Evolutionary conservation across 2,113 vertebrate genomes (phyloP).

Genomic region (Saguinus imperator): DNA sequence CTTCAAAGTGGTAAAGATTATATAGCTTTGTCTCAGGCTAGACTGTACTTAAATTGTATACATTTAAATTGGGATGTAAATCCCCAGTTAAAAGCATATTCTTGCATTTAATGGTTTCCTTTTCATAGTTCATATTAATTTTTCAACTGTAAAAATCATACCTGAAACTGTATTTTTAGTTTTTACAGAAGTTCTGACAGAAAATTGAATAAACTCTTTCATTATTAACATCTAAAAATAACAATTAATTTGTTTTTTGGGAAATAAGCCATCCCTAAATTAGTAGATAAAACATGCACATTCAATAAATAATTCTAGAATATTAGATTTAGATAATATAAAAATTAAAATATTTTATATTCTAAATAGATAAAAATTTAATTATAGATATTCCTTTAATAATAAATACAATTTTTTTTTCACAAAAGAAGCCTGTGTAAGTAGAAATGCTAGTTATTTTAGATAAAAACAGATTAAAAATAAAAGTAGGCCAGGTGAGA

Average conservation of each 20-base stretch:
- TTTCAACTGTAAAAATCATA: constrained; percentile 28
- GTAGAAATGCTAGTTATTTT: constrained; percentile 1
- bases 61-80: constrained; percentile 23
- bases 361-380: constrained; percentile 30
- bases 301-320: constrained; percentile 8
- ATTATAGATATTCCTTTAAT: neutral
- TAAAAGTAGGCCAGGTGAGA: neutral
- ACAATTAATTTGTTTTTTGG: neutral
- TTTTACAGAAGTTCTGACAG: constrained; percentile 12
- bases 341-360: constrained; percentile 28
- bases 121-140: constrained; percentile 31
- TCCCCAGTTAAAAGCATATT: neutral
- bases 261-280: constrained; percentile 18
- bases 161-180: neutral
- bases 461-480: neutral
- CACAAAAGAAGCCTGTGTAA: neutral
- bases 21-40: neutral
- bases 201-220: neutral
- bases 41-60: constrained; percentile 15
- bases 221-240: constrained; percentile 30
- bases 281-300: neutral
- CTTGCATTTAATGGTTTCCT: constrained; percentile 4
- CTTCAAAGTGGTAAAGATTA: neutral
- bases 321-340: neutral
- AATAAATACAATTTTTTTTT: neutral